phyloP scores from a whole-genome alignment of 1,140 invertebrate genomes.

The Euwallacea similis region DNA sequence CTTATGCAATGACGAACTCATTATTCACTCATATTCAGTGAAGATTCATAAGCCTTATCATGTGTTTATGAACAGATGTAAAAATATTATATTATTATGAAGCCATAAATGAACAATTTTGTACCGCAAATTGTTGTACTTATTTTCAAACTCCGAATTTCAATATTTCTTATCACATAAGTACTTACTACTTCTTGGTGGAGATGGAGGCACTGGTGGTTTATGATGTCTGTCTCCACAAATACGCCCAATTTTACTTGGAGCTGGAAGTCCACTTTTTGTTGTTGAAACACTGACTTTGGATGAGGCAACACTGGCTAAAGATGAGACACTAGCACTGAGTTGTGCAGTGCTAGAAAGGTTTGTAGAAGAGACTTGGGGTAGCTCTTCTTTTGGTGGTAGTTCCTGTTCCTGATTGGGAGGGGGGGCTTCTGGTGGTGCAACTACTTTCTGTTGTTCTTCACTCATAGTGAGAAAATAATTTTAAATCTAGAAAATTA shows the following conservation, averaged over 20 bases:
- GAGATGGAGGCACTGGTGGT: conserved; percentile 60
- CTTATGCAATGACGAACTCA: too few species aligned
- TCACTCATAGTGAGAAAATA: too few species aligned
- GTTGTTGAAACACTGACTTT: conserved; percentile 43
- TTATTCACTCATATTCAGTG: too few species aligned
- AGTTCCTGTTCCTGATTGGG: background rate
- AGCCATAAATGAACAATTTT: too few species aligned
- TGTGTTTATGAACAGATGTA: too few species aligned
- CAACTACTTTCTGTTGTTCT: too few species aligned
- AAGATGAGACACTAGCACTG: conserved; percentile 46
- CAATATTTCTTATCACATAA: background rate
- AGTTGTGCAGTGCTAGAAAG: conserved; percentile 7
- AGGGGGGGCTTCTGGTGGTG: background rate
- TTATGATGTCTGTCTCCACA: conserved; percentile 63
- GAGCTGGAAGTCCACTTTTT: conserved; percentile 60
- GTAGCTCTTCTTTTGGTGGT: background rate
- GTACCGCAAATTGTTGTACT: too few species aligned
- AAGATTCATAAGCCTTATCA: too few species aligned
- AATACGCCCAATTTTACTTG: conserved; percentile 64
- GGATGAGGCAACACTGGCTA: conserved; percentile 38
- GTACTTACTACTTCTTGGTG: conserved; percentile 55
- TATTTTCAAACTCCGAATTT: too few species aligned
- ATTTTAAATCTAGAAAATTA: too few species aligned
- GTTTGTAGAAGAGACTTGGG: conserved; percentile 3
- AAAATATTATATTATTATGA: too few species aligned